Conservation (phyloP, 2,888 invertebrate genomes). For the Adineta ricciae region DNA sequence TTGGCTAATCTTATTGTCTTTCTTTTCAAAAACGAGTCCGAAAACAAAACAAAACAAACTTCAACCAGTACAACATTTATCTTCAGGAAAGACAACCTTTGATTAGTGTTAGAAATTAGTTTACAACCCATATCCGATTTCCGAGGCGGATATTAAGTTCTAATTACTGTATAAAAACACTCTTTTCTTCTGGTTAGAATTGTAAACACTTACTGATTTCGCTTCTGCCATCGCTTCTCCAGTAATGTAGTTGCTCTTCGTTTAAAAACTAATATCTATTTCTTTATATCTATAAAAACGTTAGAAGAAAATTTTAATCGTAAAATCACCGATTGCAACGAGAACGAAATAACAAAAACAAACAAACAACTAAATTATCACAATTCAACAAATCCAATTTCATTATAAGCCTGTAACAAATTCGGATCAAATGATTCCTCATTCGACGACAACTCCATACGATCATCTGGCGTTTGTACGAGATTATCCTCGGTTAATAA, state of each 20-base stretch:
- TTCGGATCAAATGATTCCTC: not conserved
- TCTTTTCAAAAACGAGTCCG: no score
- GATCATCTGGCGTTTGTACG: not conserved
- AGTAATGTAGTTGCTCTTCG: no score
- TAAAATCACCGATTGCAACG: not conserved
- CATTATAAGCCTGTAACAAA: not conserved
- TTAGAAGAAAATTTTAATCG: not conserved
- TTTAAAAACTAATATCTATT: no score
- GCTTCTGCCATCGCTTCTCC: not conserved
- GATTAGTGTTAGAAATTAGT: no score
- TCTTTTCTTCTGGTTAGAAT: no score
- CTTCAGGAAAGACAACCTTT: no score
- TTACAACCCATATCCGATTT: no score
- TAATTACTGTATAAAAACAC: not conserved
- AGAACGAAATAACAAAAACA: not conserved
- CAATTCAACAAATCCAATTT: not conserved
- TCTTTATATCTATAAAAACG: not conserved
- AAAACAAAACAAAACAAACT: no score
- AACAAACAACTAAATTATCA: not conserved
- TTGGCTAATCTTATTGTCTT: no score
- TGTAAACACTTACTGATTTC: not conserved
- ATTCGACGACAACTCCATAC: not conserved
- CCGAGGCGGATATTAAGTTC: no score
- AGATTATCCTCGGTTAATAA: constrained; percentile 7
- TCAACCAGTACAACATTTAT: no score